phyloP scores from a whole-genome alignment of 2,113 vertebrate genomes.

The Amblyopsis rosae region DNA sequence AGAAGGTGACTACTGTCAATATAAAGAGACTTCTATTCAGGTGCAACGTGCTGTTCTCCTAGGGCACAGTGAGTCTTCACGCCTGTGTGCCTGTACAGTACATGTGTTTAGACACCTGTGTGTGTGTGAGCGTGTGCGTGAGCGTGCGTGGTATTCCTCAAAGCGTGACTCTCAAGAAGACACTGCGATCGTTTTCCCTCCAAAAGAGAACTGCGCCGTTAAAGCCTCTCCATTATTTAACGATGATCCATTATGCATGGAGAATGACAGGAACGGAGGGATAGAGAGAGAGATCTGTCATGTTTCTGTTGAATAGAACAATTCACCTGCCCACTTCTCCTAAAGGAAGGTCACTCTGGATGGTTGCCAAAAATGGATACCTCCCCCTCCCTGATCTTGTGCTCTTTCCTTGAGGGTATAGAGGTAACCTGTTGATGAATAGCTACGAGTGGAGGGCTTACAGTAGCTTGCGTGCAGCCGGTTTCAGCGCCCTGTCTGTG shows the following conservation, averaged over 20 bases:
- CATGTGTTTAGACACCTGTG: not conserved
- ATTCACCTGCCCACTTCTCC: constrained; percentile 4
- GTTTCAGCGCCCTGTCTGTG: constrained; percentile 8
- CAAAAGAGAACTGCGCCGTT: not conserved
- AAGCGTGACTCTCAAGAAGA: not conserved
- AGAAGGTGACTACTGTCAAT: constrained; percentile 28
- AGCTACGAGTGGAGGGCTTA: constrained; percentile 13
- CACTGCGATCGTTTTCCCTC: not conserved
- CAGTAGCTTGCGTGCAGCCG: constrained; percentile 18
- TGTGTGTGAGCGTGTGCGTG: not conserved
- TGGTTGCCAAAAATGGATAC: constrained; percentile 23
- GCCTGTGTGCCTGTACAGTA: not conserved
- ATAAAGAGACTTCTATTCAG: constrained; percentile 20
- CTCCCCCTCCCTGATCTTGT: not conserved
- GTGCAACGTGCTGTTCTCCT: constrained; percentile 10
- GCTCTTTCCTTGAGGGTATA: not conserved
- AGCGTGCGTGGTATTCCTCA: not conserved
- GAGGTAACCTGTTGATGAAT: constrained; percentile 18
- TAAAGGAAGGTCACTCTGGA: constrained; percentile 20
- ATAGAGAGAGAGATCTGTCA: constrained; percentile 1
- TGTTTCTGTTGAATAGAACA: not conserved
- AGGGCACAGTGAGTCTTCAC: constrained; percentile 1
- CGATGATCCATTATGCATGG: not conserved
- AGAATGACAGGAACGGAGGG: not conserved
- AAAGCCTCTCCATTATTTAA: constrained; percentile 10